phyloP scores from a whole-genome alignment of 2,888 invertebrate genomes.

The Acrobasis consociella region DNA sequence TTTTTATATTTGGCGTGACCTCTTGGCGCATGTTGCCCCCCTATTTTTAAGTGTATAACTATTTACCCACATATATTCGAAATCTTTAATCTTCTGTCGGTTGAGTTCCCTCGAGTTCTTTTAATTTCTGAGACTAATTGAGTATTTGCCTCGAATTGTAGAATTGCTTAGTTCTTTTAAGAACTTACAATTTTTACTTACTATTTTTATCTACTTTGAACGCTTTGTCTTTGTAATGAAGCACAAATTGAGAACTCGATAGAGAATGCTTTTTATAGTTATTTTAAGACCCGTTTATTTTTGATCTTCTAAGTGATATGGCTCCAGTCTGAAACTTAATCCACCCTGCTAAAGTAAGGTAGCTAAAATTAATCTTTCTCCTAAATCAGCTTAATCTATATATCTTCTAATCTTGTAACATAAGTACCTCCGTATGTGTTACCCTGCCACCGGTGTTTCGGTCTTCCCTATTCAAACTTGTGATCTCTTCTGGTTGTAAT shows the following conservation, averaged over 20 bases:
- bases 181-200: constrained; percentile 50
- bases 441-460: constrained; percentile 58
- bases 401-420: constrained; percentile 35
- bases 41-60: constrained; percentile 60
- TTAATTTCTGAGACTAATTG: constrained; percentile 53
- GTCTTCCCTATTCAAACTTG: constrained; percentile 47
- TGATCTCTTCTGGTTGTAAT: constrained; percentile 48
- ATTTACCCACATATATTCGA: constrained; percentile 47
- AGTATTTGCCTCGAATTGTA: constrained; percentile 60
- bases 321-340: constrained; percentile 48
- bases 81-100: constrained; percentile 48
- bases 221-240: constrained; percentile 71
- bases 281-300: constrained; percentile 53
- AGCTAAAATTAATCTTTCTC: constrained; percentile 46
- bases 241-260: constrained; percentile 60
- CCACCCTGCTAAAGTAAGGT: constrained; percentile 53
- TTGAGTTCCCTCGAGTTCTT: constrained; percentile 44
- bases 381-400: constrained; percentile 46
- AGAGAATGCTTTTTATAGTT: constrained; percentile 71
- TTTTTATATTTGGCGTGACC: constrained; percentile 80
- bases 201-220: constrained; percentile 48
- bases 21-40: constrained; percentile 80
- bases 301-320: constrained; percentile 51
- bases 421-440: constrained; percentile 20
- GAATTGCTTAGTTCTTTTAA: constrained; percentile 70